phyloP scores from a whole-genome alignment of 1,140 invertebrate species.

The Antheraea pernyi region DNA sequence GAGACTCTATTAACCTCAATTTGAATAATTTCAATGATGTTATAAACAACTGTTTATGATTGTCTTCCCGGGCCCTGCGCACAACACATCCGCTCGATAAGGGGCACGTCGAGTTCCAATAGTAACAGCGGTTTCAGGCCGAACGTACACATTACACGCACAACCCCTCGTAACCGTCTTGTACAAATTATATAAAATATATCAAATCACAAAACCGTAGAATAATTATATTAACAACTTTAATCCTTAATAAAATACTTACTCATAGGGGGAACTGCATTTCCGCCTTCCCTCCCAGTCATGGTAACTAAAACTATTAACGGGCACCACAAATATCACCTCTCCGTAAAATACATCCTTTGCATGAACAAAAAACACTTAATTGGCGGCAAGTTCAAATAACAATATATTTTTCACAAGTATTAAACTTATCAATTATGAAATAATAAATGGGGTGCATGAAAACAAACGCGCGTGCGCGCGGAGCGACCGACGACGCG shows the following conservation, averaged over 20 bases:
- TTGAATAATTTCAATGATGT: slow-evolving; percentile 71
- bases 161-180: slow-evolving; percentile 33
- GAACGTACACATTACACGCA: slow-evolving; percentile 30
- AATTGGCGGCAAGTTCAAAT: slow-evolving; percentile 48
- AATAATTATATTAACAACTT: neutral
- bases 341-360: slow-evolving; percentile 66
- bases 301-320: slow-evolving; percentile 67
- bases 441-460: slow-evolving; percentile 54
- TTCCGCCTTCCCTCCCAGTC: slow-evolving; percentile 75
- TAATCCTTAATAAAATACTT: slow-evolving; percentile 36
- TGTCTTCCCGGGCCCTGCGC: slow-evolving; percentile 55
- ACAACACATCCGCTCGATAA: slow-evolving; percentile 68
- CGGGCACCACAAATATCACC: slow-evolving; percentile 71
- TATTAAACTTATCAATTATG: slow-evolving; percentile 55
- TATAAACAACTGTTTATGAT: slow-evolving; percentile 67
- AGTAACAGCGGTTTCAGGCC: slow-evolving; percentile 44
- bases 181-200: slow-evolving; percentile 9
- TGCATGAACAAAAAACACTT: slow-evolving; percentile 55
- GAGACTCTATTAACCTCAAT: slow-evolving; percentile 75
- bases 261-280: slow-evolving; percentile 76
- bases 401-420: slow-evolving; percentile 18
- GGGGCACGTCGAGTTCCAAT: slow-evolving; percentile 50
- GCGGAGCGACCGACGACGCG: slow-evolving; percentile 65
- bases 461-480: slow-evolving; percentile 60
- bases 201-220: slow-evolving; percentile 2